Conservation (phyloP, 2,797 vertebrate genomes). For the Miichthys miiuy region DNA sequence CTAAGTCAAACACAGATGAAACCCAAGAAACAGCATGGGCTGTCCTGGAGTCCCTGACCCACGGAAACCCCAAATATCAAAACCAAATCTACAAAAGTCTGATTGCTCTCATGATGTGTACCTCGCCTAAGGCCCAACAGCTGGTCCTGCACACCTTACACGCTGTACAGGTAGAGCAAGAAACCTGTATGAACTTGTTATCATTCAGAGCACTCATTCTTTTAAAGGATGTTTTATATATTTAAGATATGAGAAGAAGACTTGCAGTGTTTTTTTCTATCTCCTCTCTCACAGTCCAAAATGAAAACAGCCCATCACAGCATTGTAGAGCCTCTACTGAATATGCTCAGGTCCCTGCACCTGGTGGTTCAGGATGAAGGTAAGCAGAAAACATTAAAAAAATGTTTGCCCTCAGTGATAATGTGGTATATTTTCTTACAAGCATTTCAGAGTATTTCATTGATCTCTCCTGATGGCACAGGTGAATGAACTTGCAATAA, state of each 20-base stretch:
- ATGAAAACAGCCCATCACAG: slow-evolving; percentile 74
- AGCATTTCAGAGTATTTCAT: too few species aligned
- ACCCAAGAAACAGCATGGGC: slow-evolving; percentile 79
- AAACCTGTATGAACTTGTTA: background rate
- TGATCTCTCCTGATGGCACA: too few species aligned
- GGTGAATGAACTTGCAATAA: too few species aligned
- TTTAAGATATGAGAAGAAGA: background rate
- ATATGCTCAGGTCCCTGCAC: slow-evolving; percentile 80
- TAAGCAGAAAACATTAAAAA: slow-evolving; percentile 43
- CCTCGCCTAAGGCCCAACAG: slow-evolving; percentile 82
- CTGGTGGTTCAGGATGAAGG: slow-evolving; percentile 88
- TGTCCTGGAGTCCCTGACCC: slow-evolving; percentile 85
- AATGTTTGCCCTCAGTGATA: background rate
- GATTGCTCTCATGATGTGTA: slow-evolving; percentile 81
- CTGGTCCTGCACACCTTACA: slow-evolving; percentile 83
- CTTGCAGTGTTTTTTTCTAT: background rate
- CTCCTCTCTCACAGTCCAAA: slow-evolving; percentile 68
- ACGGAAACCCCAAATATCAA: slow-evolving; percentile 86
- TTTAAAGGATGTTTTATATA: background rate
- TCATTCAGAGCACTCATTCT: background rate
- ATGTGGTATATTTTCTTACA: too few species aligned
- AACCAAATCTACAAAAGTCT: slow-evolving; percentile 89
- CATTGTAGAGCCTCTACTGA: slow-evolving; percentile 83
- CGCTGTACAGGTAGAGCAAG: slow-evolving; percentile 79
- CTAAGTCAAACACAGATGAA: slow-evolving; percentile 78